Percentiles rank a stretch among this genome's conserved stretches.
These are phyloP conservation scores for Urechis unicinctus DNA, from an alignment of 2,888 invertebrate species.

Conservation along the genomic window DNA sequence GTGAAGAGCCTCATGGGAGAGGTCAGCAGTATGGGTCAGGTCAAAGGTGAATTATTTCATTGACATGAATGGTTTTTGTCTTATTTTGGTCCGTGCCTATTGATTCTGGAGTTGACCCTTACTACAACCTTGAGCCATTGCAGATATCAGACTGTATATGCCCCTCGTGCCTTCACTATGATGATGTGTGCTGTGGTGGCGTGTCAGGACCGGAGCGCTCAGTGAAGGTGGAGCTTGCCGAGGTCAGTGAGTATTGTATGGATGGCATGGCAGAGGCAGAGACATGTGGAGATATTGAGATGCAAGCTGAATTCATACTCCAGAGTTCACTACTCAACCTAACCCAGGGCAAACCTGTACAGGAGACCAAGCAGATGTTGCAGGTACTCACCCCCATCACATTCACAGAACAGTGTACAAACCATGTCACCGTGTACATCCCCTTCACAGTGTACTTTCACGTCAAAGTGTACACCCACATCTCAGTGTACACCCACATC, in stretches of 20 bases:
- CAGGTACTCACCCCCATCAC: no score
- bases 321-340: conserved; percentile 38
- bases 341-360: conserved; percentile 39
- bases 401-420: no score
- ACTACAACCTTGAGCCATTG: no score
- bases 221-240: conserved; percentile 43
- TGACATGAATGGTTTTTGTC: not conserved
- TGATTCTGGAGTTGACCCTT: no score
- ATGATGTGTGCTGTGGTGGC: no score
- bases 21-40: conserved; percentile 42
- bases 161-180: no score
- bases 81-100: not conserved
- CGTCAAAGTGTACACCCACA: no score
- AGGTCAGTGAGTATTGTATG: conserved; percentile 42
- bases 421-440: no score
- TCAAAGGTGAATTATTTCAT: conserved; percentile 38
- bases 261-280: conserved; percentile 46
- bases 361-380: conserved; percentile 33
- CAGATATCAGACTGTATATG: no score
- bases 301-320: conserved; percentile 43
- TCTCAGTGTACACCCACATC: no score
- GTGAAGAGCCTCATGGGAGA: conserved; percentile 37
- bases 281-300: conserved; percentile 41
- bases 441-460: no score
- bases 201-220: conserved; percentile 30